These are phyloP conservation scores for Crossocerus cetratus DNA, from an alignment of 2,888 invertebrate species.

Conservation along the genomic window DNA sequence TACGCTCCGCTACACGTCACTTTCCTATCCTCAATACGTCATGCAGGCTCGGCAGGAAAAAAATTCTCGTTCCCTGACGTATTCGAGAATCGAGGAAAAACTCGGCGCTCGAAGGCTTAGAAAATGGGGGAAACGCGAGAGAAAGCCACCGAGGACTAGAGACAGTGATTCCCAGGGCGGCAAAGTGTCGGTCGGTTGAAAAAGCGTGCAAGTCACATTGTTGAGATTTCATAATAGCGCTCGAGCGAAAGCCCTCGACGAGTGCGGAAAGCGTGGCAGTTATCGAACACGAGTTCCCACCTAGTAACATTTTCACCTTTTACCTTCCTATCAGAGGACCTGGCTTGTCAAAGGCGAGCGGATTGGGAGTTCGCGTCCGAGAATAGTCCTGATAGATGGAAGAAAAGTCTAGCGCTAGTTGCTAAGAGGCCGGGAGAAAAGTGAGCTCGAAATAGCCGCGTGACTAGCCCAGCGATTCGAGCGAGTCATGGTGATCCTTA, in stretches of 20 bases:
- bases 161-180: background rate
- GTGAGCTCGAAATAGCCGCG: conserved; percentile 38
- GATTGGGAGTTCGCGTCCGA: too few relatives aligned
- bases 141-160: background rate
- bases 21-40: too few relatives aligned
- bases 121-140: background rate
- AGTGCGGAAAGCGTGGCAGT: conserved; percentile 1
- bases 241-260: conserved; percentile 15
- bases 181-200: background rate
- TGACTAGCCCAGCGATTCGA: too few relatives aligned
- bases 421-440: conserved; percentile 29
- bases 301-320: background rate
- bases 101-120: background rate
- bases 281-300: background rate
- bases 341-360: too few relatives aligned
- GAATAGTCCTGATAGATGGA: conserved; percentile 19
- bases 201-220: conserved; percentile 17
- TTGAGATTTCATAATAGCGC: conserved; percentile 20
- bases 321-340: background rate
- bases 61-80: too few relatives aligned
- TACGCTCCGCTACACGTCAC: too few relatives aligned
- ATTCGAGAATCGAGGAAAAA: too few relatives aligned
- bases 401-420: conserved; percentile 20
- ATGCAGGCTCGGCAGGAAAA: too few relatives aligned
- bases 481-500: too few relatives aligned